phyloP scores from a whole-genome alignment of 1,140 invertebrate species.

The Phymorhynchus buccinoides region DNA sequence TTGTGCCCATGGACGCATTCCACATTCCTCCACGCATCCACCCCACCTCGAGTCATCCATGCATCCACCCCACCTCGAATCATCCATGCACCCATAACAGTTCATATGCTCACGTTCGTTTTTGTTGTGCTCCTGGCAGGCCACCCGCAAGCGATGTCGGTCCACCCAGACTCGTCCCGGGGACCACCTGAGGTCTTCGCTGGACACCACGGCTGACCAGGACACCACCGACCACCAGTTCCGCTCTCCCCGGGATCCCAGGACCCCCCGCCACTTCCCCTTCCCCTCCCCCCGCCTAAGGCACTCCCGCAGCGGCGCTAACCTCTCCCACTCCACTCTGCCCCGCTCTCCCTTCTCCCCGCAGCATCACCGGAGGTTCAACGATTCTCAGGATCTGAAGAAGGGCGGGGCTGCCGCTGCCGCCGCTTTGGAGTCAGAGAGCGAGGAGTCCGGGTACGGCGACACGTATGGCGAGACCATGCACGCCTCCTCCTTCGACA shows the following conservation, averaged over 20 bases:
- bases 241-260: slow-evolving; percentile 1
- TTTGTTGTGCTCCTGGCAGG: slow-evolving; percentile 23
- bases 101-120: no score
- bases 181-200: not conserved
- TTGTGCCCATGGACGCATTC: no score
- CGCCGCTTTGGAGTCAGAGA: slow-evolving; percentile 63
- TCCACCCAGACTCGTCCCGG: slow-evolving; percentile 46
- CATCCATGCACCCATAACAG: no score
- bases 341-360: slow-evolving; percentile 39
- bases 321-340: slow-evolving; percentile 23
- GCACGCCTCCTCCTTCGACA: slow-evolving; percentile 69
- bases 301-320: slow-evolving; percentile 37
- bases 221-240: not conserved
- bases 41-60: no score
- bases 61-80: no score
- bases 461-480: slow-evolving; percentile 67
- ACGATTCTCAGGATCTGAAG: slow-evolving; percentile 58
- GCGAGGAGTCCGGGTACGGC: slow-evolving; percentile 70
- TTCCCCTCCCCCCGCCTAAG: not conserved
- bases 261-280: not conserved
- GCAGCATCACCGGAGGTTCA: slow-evolving; percentile 40
- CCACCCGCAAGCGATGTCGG: slow-evolving; percentile 41
- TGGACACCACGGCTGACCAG: not conserved
- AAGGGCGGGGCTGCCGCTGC: slow-evolving; percentile 52
- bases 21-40: no score